Conservation (phyloP, 2,113 vertebrate genomes). For the Pseudopipra pipra region DNA sequence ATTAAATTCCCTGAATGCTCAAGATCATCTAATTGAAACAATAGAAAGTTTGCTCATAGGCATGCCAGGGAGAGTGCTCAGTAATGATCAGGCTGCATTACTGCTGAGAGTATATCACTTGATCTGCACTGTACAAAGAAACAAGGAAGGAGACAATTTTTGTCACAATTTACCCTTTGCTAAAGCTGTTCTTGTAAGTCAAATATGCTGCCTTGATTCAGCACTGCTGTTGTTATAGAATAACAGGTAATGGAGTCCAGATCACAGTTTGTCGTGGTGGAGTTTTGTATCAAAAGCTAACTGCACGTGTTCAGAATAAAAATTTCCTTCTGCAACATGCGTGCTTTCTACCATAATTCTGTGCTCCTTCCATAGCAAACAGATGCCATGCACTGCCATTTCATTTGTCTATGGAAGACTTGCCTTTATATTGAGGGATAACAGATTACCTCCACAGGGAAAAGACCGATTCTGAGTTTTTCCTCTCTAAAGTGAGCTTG, state of each 20-base stretch:
- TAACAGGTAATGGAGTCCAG: constrained; percentile 20
- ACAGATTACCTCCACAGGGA: constrained; percentile 28
- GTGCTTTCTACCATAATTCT: not conserved
- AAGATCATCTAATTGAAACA: constrained; percentile 69
- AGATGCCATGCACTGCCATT: not conserved
- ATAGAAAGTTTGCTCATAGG: constrained; percentile 69
- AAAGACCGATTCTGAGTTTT: not conserved
- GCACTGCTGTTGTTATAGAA: not conserved
- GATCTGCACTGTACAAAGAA: constrained; percentile 53
- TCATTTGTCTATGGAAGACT: not conserved
- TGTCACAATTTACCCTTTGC: constrained; percentile 24
- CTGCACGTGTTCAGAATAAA: not conserved
- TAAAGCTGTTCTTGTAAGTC: constrained; percentile 14
- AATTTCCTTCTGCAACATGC: not conserved
- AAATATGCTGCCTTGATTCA: constrained; percentile 29
- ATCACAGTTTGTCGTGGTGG: not conserved
- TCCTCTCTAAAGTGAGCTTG: not conserved
- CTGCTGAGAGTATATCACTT: constrained; percentile 58
- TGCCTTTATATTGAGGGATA: constrained; percentile 9
- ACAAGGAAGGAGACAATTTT: constrained; percentile 53
- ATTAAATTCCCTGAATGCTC: constrained; percentile 62
- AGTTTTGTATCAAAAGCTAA: constrained; percentile 24
- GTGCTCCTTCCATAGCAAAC: not conserved
- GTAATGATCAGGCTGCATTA: constrained; percentile 58
- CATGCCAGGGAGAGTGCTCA: constrained; percentile 61